These are phyloP conservation scores for Anthopleura xanthogrammica DNA, from an alignment of 92 coral and sea anemone genomes.

Conservation along the genomic window DNA sequence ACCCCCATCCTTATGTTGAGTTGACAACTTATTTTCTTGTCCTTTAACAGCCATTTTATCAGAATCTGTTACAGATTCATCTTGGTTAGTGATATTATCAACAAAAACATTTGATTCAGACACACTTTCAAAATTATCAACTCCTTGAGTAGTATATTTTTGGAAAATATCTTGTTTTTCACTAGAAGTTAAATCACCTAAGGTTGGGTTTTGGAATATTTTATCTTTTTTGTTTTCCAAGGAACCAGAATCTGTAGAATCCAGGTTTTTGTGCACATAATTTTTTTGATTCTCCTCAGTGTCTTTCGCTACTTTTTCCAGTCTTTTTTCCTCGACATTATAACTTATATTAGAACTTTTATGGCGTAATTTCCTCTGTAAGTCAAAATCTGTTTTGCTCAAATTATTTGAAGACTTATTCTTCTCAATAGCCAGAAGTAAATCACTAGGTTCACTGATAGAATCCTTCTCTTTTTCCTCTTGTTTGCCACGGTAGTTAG, in stretches of 20 bases:
- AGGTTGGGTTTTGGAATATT: too few relatives aligned
- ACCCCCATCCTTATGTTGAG: not conserved
- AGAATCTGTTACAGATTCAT: not conserved
- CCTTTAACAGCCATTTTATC: not conserved
- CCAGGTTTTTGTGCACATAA: too few relatives aligned
- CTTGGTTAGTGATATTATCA: not conserved
- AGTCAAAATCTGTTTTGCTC: conserved; percentile 15
- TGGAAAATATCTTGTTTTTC: too few relatives aligned
- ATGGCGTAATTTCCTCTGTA: not conserved
- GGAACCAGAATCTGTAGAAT: too few relatives aligned
- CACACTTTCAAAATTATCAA: not conserved
- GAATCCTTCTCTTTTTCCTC: conserved; percentile 1
- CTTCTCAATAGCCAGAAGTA: conserved; percentile 7
- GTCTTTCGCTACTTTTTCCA: not conserved
- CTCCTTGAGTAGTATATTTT: not conserved
- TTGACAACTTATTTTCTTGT: not conserved
- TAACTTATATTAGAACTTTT: not conserved
- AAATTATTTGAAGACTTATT: not conserved
- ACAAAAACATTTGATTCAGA: not conserved
- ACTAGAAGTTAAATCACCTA: too few relatives aligned
- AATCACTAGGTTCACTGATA: conserved; percentile 15
- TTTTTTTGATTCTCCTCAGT: not conserved
- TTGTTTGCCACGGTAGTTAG: conserved; percentile 49
- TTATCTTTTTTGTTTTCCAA: not conserved
- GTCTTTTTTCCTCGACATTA: not conserved